Base-by-base conservation (phyloP, 2,113 vertebrate genomes). In the Galeopterus variegatus region DNA sequence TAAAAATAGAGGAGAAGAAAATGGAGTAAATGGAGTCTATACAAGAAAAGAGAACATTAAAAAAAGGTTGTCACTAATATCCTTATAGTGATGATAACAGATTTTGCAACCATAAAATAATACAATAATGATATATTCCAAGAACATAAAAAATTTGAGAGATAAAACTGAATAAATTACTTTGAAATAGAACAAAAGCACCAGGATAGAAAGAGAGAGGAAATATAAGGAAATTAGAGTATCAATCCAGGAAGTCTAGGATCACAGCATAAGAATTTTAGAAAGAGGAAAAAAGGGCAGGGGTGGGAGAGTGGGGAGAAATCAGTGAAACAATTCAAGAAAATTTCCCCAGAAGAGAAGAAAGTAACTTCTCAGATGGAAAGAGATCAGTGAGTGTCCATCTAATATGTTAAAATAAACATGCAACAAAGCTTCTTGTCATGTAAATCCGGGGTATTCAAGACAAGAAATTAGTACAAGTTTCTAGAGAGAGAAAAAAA, bases 111-210 rank as follows among this genome's bases (percentile, higher is more conserved):
- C 36, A 17, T 54, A 69, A 89, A 28, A 65, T 70, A n/a, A 92
- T 28, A 58, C 1, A 67, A 50, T 33, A 54, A 65, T 77, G 14
- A 70, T 54, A 36, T n/a, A 45, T 45, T 70, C 23, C n/a, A 7
- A 76, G 58, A 93, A 52, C 14, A 76, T 26, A 69, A 72, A 70
- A 48, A 3, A 81, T 81, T 52, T 9, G 45, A 15, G 10, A 89
- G 31, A 24, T 31, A 93, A 89, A 76, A 23, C 26, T 67, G 65
- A 88, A 96, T 17, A 89, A 45, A 89, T 82, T 12, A 83, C 15
- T 31, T 84, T 77, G 15, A 79, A 54, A 96, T 28, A 64, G 54
- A 64, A 70, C 8, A 77, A 93, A 54, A 84, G 9, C 8, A 77
- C 13, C 31, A 31, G 36, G 36, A 67, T 65, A 81, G 15, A 26